phyloP scores from a whole-genome alignment of 2,797 vertebrate genomes.

The Triplophysa yarkandensis region DNA sequence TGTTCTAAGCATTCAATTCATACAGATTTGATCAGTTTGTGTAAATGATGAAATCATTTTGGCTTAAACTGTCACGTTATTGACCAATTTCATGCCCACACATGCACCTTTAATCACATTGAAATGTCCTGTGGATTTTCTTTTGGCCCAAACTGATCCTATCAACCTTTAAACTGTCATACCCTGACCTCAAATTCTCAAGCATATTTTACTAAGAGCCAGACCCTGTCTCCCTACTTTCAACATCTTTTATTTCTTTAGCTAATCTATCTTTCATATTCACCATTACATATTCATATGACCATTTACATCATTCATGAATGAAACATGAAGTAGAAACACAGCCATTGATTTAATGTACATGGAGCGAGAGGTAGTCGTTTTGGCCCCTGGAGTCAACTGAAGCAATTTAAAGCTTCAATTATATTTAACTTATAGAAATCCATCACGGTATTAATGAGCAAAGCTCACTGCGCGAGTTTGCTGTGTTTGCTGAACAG shows the following conservation, averaged over 20 bases:
- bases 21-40: too few species aligned
- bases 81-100: not conserved
- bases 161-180: not conserved
- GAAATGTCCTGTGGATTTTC: not conserved
- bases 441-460: slow-evolving; percentile 40
- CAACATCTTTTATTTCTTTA: slow-evolving; percentile 16
- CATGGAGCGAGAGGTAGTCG: slow-evolving; percentile 37
- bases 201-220: not conserved
- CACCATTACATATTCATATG: slow-evolving; percentile 48
- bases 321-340: slow-evolving; percentile 43
- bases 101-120: not conserved
- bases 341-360: slow-evolving; percentile 39
- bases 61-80: too few species aligned
- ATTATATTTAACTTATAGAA: slow-evolving; percentile 42
- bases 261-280: slow-evolving; percentile 39
- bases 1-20: too few species aligned
- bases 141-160: not conserved
- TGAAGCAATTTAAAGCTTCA: slow-evolving; percentile 47
- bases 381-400: slow-evolving; percentile 22
- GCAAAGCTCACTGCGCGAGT: slow-evolving; percentile 1
- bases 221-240: slow-evolving; percentile 1
- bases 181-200: not conserved
- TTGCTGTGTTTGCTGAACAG: slow-evolving; percentile 7
- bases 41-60: too few species aligned
- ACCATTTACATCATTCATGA: slow-evolving; percentile 43